These are phyloP conservation scores for Peromyscus polionotus DNA, from an alignment of 2,113 vertebrate species.

Conservation along the genomic window DNA sequence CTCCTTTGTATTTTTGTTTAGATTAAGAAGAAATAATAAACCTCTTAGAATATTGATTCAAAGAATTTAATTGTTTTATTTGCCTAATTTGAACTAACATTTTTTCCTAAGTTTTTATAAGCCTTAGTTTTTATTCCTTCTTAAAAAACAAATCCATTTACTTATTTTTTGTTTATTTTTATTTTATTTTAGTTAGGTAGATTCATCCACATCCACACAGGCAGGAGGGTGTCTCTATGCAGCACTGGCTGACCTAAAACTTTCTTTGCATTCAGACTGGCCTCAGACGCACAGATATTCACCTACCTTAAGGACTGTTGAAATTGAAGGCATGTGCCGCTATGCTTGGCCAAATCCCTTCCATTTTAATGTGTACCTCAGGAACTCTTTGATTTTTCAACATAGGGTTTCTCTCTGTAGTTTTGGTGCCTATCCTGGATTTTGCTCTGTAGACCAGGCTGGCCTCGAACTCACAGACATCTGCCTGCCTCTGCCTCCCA, in stretches of 20 bases:
- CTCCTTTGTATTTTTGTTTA: background rate
- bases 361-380: background rate
- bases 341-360: background rate
- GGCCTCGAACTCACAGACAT: too few relatives aligned
- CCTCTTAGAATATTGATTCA: background rate
- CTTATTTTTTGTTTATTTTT: background rate
- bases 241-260: background rate
- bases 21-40: background rate
- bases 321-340: background rate
- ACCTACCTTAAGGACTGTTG: background rate
- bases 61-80: slow-evolving; percentile 31
- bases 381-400: background rate
- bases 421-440: too few relatives aligned
- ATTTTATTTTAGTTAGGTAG: background rate
- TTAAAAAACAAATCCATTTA: background rate
- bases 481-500: too few relatives aligned
- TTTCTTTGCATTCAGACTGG: background rate
- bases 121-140: background rate
- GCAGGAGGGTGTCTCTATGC: background rate
- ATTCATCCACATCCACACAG: background rate
- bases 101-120: background rate
- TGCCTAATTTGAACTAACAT: background rate
- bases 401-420: too few relatives aligned
- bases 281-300: background rate
- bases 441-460: too few relatives aligned